phyloP scores from a whole-genome alignment of 1,140 invertebrate species.

The Tyrophagus putrescentiae region DNA sequence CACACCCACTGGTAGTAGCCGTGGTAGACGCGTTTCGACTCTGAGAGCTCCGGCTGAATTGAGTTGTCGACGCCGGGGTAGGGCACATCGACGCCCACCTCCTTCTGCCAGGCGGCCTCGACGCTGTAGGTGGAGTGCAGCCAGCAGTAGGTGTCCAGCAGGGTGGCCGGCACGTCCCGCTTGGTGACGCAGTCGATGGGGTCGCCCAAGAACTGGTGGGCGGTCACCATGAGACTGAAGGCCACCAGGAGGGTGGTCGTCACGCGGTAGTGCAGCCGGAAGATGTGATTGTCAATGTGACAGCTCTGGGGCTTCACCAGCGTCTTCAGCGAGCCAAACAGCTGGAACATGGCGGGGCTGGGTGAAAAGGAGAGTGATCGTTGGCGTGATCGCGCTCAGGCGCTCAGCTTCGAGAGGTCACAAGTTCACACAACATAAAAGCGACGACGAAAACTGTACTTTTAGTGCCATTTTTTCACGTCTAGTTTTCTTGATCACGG shows the following conservation, averaged over 20 bases:
- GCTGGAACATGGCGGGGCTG: neutral
- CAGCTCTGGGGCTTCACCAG: neutral
- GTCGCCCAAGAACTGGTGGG: slow-evolving; percentile 41
- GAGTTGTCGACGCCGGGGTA: slow-evolving; percentile 22
- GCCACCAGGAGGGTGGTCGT: slow-evolving; percentile 41
- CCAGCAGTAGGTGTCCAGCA: slow-evolving; percentile 68
- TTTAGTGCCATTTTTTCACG: no score
- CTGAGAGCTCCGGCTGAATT: slow-evolving; percentile 41
- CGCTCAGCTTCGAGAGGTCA: no score
- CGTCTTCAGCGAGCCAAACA: neutral
- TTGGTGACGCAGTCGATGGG: slow-evolving; percentile 28
- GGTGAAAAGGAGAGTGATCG: neutral
- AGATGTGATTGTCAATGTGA: slow-evolving; percentile 60
- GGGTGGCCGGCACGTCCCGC: neutral
- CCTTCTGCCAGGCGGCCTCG: slow-evolving; percentile 53
- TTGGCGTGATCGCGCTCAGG: no score
- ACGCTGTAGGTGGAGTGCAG: slow-evolving; percentile 80
- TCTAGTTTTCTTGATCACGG: no score
- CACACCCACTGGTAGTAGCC: slow-evolving; percentile 53
- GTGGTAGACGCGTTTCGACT: slow-evolving; percentile 42
- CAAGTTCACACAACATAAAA: no score
- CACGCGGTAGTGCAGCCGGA: slow-evolving; percentile 40
- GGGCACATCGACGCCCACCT: slow-evolving; percentile 25
- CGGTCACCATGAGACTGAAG: slow-evolving; percentile 39
- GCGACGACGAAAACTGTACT: no score